Percentiles rank a stretch among this genome's conserved stretches.
phyloP scores from a whole-genome alignment of 2,888 invertebrate species.

The Rhagonycha lutea region DNA sequence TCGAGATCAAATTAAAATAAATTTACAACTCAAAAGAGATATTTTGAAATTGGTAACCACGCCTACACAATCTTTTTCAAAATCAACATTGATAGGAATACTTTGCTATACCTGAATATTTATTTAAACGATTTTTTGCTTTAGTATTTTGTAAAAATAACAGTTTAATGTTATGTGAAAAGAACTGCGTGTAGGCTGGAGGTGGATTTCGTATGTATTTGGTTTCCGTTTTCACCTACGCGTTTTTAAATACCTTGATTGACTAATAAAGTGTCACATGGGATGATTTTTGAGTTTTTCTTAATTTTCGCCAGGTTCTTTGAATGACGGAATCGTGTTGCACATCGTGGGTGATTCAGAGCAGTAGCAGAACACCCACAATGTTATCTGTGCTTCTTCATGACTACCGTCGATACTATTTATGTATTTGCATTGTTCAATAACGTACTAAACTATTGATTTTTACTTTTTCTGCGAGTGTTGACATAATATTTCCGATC shows the following conservation, averaged over 20 bases:
- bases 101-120: background rate
- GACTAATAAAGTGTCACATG: background rate
- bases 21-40: background rate
- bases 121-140: background rate
- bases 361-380: slow-evolving; percentile 38
- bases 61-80: background rate
- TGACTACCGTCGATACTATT: slow-evolving; percentile 36
- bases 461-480: slow-evolving; percentile 1
- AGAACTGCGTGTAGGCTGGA: background rate
- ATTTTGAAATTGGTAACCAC: background rate
- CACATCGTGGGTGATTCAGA: slow-evolving; percentile 35
- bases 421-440: slow-evolving; percentile 37
- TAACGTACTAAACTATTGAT: slow-evolving; percentile 25
- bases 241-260: background rate
- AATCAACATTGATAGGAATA: background rate
- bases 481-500: slow-evolving; percentile 7
- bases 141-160: background rate
- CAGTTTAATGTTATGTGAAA: background rate
- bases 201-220: background rate
- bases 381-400: slow-evolving; percentile 33
- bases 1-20: background rate
- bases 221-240: background rate
- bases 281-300: background rate
- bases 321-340: slow-evolving; percentile 37
- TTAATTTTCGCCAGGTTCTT: slow-evolving; percentile 5